Evolutionary conservation across 2,113 vertebrate genomes (phyloP).

Genomic region (Trichechus manatus): DNA sequence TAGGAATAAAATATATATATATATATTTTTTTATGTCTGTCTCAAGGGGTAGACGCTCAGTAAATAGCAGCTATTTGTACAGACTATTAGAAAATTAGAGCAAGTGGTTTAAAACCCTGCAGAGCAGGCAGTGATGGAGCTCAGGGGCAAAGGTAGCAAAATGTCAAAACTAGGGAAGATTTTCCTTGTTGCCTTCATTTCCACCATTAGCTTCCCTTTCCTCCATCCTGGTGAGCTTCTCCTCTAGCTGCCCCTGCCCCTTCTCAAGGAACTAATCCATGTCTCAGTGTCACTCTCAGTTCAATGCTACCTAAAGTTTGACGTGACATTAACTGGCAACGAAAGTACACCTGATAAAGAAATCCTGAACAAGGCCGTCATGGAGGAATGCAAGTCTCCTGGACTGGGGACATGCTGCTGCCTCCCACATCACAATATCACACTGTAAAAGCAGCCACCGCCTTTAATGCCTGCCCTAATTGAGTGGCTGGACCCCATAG

Average conservation of each 20-base stretch:
- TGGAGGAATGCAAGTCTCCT: neutral
- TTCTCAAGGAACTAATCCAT: neutral
- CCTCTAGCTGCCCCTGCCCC: neutral
- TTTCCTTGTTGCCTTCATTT: constrained; percentile 38
- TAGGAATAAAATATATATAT: neutral
- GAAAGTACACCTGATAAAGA: constrained; percentile 1
- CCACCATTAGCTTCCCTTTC: neutral
- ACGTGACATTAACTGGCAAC: neutral
- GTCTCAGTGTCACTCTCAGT: neutral
- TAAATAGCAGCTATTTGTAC: neutral
- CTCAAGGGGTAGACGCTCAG: neutral
- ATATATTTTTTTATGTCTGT: neutral
- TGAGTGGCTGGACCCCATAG: constrained; percentile 80
- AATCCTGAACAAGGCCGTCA: neutral
- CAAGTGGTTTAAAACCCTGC: neutral
- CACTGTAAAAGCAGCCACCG: constrained; percentile 12
- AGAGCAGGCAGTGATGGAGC: neutral
- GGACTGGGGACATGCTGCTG: neutral
- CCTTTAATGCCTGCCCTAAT: constrained; percentile 78
- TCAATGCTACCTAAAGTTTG: neutral
- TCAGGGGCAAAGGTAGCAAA: neutral
- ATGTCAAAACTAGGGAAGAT: neutral
- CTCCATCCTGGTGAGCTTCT: neutral
- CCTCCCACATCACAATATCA: constrained; percentile 6
- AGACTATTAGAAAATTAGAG: constrained; percentile 43